Evolutionary conservation across 2,113 vertebrate species (phyloP), one percentile per base, ranked within the genome.

Genomic region (Alaudala cheleensis): DNA sequence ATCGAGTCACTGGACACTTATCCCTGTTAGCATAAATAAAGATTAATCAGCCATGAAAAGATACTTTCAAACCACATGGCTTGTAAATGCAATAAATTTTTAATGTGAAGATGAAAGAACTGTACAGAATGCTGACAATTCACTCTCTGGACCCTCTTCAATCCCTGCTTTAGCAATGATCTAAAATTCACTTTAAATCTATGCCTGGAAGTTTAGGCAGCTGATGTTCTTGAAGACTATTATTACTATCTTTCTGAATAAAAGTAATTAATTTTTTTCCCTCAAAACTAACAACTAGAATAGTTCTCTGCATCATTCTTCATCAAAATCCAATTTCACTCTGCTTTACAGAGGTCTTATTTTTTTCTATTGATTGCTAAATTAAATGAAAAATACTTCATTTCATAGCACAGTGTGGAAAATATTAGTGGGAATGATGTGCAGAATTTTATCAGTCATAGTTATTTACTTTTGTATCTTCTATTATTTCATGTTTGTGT

Each of bases 31-130:
- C 57, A 66, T 84, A 93, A 96, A 93, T 93, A 90, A 93, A 94
- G 47, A 80, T 92, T 95, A 96, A 92, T 95, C 72, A 81, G 64
- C 74, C 84, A 60, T 78, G 76, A 93, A 94, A 91, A 88, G 31
- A 83, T 61, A 54, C 56, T 97, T 92, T 81, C 37, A 87, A 93
- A 90, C 22, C n/a, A 64, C 81, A 72, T 29, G n/a, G 53, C 60
- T 95, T 93, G 60, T 83, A 88, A 93, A 92, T 50, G 39, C 57
- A 93, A 91, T 90, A 72, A 70, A 79, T 94, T 85, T 84, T 96
- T 92, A 91, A 81, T 86, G 58, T 69, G 74, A 67, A 72, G 81
- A 90, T 91, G 81, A 89, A 95, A 87, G 64, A 58, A 86, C 50
- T n/a, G 24, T 54, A 37, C 24, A 74, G 69, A 90, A n/a, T 82